Conservation (phyloP, 2,113 vertebrate genomes). For the Gallinago media region DNA sequence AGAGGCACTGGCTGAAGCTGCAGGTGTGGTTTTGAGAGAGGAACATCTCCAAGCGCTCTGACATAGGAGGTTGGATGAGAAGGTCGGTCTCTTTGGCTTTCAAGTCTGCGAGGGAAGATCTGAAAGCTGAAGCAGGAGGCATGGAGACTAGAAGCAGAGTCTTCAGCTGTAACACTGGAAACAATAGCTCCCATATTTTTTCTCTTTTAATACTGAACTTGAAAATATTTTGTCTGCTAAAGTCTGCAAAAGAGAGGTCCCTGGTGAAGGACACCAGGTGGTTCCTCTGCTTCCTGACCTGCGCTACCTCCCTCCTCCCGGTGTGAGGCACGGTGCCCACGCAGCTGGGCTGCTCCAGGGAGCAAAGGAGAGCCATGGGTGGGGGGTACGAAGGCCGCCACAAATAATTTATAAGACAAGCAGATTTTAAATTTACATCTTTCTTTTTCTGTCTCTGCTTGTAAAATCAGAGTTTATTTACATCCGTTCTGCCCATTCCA, state of each 20-base stretch:
- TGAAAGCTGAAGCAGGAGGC: background rate
- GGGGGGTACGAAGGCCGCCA: background rate
- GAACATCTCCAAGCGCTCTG: background rate
- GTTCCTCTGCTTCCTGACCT: background rate
- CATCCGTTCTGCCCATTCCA: background rate
- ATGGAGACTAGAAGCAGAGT: background rate
- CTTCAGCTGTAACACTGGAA: background rate
- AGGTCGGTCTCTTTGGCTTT: background rate
- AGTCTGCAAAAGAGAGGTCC: background rate
- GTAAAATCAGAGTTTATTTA: background rate
- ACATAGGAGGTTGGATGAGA: background rate
- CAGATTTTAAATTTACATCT: background rate
- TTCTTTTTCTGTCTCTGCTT: background rate
- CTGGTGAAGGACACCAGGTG: background rate
- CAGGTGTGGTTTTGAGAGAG: background rate
- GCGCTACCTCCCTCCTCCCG: background rate
- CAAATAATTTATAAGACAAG: background rate
- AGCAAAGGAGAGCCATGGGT: background rate
- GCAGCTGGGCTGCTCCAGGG: background rate
- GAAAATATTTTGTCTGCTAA: background rate
- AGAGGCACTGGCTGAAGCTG: background rate
- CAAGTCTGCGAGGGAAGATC: background rate
- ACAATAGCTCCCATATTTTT: background rate
- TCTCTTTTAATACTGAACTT: background rate
- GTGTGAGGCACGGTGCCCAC: fast-evolving